Conservation (phyloP, 2,113 vertebrate species). For the Urocynchramus pylzowi region DNA sequence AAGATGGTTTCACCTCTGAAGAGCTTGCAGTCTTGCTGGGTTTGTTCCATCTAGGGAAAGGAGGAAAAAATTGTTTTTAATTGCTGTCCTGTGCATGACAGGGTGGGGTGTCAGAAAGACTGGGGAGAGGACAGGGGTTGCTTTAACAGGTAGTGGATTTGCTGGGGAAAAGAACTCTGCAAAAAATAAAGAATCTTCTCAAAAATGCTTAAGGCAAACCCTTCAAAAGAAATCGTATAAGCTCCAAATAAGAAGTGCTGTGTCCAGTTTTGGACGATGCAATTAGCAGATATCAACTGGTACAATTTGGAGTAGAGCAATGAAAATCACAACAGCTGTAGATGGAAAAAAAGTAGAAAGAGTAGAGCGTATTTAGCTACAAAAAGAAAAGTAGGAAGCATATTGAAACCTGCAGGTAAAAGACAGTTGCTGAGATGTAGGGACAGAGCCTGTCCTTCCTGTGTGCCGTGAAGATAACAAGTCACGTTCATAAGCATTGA, state of each 20-base stretch:
- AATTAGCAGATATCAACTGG: not conserved
- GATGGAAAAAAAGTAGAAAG: not conserved
- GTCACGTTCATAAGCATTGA: not conserved
- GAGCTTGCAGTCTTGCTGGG: not conserved
- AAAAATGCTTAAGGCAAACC: not conserved
- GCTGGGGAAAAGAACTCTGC: not conserved
- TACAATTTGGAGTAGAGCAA: not conserved
- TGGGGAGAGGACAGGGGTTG: not conserved
- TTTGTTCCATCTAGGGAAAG: not conserved
- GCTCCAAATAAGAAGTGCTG: not conserved
- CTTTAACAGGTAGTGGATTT: not conserved
- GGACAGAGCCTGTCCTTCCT: not conserved
- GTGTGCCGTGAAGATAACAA: not conserved
- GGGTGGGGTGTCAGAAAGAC: fast-evolving
- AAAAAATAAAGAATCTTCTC: not conserved
- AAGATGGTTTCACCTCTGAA: not conserved
- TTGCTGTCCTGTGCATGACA: not conserved
- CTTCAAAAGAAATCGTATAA: not conserved
- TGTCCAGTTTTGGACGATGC: not conserved
- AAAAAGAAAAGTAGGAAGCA: not conserved
- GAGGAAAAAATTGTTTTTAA: not conserved
- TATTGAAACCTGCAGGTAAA: not conserved
- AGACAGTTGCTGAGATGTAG: not conserved
- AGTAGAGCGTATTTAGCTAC: not conserved
- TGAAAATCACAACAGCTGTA: not conserved